phyloP scores from a whole-genome alignment of 2,797 vertebrate species.

The Arrhamphus sclerolepis region DNA sequence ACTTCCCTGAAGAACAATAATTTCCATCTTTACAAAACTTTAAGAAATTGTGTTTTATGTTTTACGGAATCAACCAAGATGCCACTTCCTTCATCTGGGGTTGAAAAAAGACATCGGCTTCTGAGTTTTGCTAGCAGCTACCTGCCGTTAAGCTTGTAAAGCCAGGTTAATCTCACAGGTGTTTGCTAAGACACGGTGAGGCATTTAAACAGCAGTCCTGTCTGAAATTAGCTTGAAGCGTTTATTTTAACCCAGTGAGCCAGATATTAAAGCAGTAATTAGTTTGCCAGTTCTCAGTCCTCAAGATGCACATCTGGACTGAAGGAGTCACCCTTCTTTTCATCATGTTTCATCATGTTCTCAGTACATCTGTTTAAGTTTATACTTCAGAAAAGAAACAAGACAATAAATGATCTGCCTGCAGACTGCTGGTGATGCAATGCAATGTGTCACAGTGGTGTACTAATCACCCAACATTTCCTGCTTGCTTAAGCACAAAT shows the following conservation, averaged over 20 bases:
- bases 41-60: neutral
- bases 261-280: constrained; percentile 20
- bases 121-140: neutral
- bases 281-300: neutral
- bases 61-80: no score
- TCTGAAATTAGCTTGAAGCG: neutral
- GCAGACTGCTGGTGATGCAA: constrained; percentile 27
- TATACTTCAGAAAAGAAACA: neutral
- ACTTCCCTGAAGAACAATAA: constrained; percentile 80
- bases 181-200: neutral
- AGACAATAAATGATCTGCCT: neutral
- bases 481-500: constrained; percentile 26
- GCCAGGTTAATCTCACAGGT: constrained; percentile 9
- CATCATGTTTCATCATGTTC: neutral
- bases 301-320: constrained; percentile 8
- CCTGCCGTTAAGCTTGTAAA: neutral
- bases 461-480: constrained; percentile 19
- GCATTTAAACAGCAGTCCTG: neutral
- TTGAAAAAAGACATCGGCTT: neutral
- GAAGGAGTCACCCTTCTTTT: neutral
- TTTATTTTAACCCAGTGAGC: neutral
- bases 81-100: neutral
- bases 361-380: neutral
- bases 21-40: neutral
- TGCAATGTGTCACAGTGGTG: neutral